Base-by-base conservation (phyloP, 1,140 invertebrate genomes). In the Aricia agestis region DNA sequence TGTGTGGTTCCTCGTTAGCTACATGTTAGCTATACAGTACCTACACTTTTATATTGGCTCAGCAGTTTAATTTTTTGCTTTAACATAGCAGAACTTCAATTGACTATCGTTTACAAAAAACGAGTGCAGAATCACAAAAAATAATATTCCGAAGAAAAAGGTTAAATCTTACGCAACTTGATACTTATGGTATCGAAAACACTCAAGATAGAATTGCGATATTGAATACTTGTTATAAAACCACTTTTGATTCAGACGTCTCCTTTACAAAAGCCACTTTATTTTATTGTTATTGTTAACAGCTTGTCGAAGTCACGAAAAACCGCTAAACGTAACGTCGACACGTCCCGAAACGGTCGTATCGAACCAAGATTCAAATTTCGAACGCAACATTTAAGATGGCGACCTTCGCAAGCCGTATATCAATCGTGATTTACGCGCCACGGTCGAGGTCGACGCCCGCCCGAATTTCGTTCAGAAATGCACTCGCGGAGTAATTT, bases 401-500 rank as follows among this genome's bases (percentile, higher is more conserved):
- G 88, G 88, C 88, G 88, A 89, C 86, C 88, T 90, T 88, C 86
- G 84, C 82, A 76, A 81, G 81, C 78, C 83, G 81, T 87, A 83
- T 87, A 87, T 88, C 87, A 87, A 86, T 87, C 77, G 84, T 86
- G 87, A 89, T 91, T 89, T 89, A 91, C 87, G 82, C 87, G 82
- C 82, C 86, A 85, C 83, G 85, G 87, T 82, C 87, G 86, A 88
- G 87, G 89, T 90, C 89, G 86, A 84, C 86, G 86, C 82, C 87
- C 86, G 87, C 76, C 87, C 87, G 87, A 91, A 90, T 90, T 91
- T 88, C 85, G 84, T 88, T 85, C 89, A 87, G 86, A 86, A 89
- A 87, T 91, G 89, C 87, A 91, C 85, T 88, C 84, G 80, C 76
- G 78, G 81, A 82, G 84, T 90, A 88, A 91, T 90, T 91, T 91